Base-by-base conservation (phyloP, 1,140 invertebrate species). In the Hermetia illucens region DNA sequence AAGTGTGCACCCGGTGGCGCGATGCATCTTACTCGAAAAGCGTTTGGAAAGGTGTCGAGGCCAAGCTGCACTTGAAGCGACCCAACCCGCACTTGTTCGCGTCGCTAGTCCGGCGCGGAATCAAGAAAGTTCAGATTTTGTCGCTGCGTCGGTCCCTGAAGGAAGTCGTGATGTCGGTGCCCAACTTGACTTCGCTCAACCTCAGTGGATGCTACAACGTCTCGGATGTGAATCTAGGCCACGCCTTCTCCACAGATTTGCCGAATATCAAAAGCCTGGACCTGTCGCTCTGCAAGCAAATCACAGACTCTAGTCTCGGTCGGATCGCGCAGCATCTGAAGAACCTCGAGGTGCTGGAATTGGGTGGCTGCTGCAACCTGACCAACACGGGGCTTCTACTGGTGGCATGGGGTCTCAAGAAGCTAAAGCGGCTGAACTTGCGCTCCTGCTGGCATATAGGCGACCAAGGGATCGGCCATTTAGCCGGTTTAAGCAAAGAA, bases 181-280 rank as follows among this genome's bases (percentile, higher is more conserved):
- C 86, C 4, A 82, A 86, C 46, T 61, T 95, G 20, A 83, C 86
- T 46, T 81, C 84, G 17, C 68, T 96, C 32, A 93, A 89, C 51
- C 65, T 95, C 4, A 88, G 82, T 49, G 91, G 91, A 9, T 95
- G 90, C 60, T 95, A 87, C 64, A 92, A 88, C 58, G 75, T 96
- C 17, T 88, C 84, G 17, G 77, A 83, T 52, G 59, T 70, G 6
- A 82, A 82, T n/a, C 63, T 95, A 24, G 75, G 74, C 5, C 80
- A 82, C 46, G 88, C 87, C 1, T 81, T 94, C 49, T 68, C 71
- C 21, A 66, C 74, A 9, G 79, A 86, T 40, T 63, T 80, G 37
- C 73, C 77, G 19, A 72, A 75, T 12, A 65, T 95, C 2, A 82
- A 76, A 32, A 70, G 78, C 39, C 67, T 95, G 22, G 86, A 95